Base-by-base conservation (phyloP, 2,113 vertebrate genomes). In the Myiopsitta monachus region DNA sequence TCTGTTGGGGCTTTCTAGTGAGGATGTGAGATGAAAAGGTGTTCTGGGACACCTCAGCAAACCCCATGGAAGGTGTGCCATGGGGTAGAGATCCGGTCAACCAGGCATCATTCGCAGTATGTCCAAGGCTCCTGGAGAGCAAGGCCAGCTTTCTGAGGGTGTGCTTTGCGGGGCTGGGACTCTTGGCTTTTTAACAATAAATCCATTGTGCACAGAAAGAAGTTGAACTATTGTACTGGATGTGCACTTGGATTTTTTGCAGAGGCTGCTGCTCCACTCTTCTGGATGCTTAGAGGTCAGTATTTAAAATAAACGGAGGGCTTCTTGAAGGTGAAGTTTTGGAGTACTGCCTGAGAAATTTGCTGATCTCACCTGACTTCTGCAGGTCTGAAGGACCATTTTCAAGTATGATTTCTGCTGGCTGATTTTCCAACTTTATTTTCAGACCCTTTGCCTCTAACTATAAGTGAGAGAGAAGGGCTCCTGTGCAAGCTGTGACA, bases 321-420 rank as follows among this genome's bases (percentile, higher is more conserved):
- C 77, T 95, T 87, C 62, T 63, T 78, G 89, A 95, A 91, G 93
- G 94, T 89, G 87, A 95, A 68, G 44, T 47, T 73, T 59, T 86
- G 83, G 83, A 92, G 26, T 31, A 44, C 64, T 94, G 95, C 89
- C 93, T 69, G 30, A 33, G 81, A 89, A 94, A 84, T 92, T 18
- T 96, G 89, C 78, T 95, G 77, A 85, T 84, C 87, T 78, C 33
- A 27, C 52, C 17, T 1, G 3, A 36, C 73, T 91, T 74, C 30
- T 80, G 73, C 73, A 74, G 89, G 73, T 67, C 68, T 21, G 55
- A 78, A 52, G n/a, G 30, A 83, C 46, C 83, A 38, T 75, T 87
- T 92, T 91, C 61, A 63, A 64, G 63, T 22, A 72, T 43, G 52
- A 75, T 92, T 95, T 89, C 77, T 87, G 66, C 81, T 72, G 39